A percentile compares a stretch with the other conserved stretches of the same genome.
These are phyloP conservation scores for Heterodera schachtii DNA, from an alignment of 1,140 invertebrate species.

Conservation along the genomic window DNA sequence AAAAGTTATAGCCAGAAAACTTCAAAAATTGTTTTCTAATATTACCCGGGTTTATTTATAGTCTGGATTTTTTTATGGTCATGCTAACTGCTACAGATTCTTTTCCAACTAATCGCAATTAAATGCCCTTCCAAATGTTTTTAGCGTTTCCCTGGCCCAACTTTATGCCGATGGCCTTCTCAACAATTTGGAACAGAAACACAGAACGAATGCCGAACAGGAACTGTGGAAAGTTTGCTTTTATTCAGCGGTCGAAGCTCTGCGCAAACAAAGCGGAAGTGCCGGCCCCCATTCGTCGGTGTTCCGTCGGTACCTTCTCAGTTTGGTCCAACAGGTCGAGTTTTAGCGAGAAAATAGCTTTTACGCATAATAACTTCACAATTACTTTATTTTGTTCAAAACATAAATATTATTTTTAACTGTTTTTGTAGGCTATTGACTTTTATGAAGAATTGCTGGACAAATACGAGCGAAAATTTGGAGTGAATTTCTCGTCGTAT, in stretches of 20 bases:
- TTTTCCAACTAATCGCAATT: too few relatives aligned
- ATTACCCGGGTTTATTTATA: too few relatives aligned
- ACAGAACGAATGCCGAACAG: conserved; percentile 19
- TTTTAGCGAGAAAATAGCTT: too few relatives aligned
- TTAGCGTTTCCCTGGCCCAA: conserved; percentile 1
- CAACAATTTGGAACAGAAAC: not conserved
- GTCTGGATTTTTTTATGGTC: too few relatives aligned
- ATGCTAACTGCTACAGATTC: too few relatives aligned
- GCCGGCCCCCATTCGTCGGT: conserved; percentile 17
- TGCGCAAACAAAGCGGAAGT: conserved; percentile 11
- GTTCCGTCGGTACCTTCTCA: not conserved
- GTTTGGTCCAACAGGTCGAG: conserved; percentile 17
- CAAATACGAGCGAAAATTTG: conserved; percentile 18
- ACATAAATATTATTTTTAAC: too few relatives aligned
- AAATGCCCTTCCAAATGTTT: too few relatives aligned
- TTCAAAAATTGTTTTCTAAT: too few relatives aligned
- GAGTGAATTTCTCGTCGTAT: conserved; percentile 1
- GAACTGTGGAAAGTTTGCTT: conserved; percentile 22
- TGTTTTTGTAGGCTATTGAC: conserved; percentile 13
- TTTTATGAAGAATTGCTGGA: conserved; percentile 24
- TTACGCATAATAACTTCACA: too few relatives aligned
- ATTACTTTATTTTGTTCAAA: too few relatives aligned
- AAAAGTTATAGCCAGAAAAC: too few relatives aligned
- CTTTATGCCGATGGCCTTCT: conserved; percentile 11
- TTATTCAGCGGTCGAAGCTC: conserved; percentile 17